Base-by-base conservation (phyloP, 2,888 invertebrate genomes). In the Drosophila percnosoma region DNA sequence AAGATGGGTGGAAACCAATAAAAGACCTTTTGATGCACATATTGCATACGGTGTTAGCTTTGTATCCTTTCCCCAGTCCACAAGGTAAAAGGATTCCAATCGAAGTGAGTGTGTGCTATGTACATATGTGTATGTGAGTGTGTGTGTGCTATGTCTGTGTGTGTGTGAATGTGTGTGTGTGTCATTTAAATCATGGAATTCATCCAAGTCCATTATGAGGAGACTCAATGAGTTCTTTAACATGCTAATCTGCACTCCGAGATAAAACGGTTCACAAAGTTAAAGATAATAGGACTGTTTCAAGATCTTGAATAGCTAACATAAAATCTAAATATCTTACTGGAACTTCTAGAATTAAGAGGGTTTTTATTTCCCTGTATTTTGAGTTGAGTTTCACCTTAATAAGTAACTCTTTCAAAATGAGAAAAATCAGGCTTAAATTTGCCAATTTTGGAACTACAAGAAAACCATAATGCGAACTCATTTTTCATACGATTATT, bases 181-280 rank as follows among this genome's bases (percentile, higher is more conserved):
- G 34, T 48, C 31, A 48, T 48, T 54, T 34, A 52, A 58, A n/a
- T 55, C 52, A 52, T 4, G 27, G n/a, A 18, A 31, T 18, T 21
- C 8, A 24, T 21, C 10, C n/a, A n/a, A 53, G 29, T 36, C 15
- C 58, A 73, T 65, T 58, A 42, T n/a, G 31, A 66, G 57, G 31
- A 29, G 29, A 38, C 64, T 65, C 54, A 45, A 74, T 55, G 71
- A 75, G 68, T 66, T 71, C 64, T 71, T 79, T 64, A 74, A 73
- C 71, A 81, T 83, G 84, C 64, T 79, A 83, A 83, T 71, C 82
- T 71, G 40, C 55, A 54, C 18, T 7, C 18, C 18, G 24, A 27
- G 3, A 24, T 4, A 15, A 18, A 36, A 3, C 18, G 24, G 24
- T n/a, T 10, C n/a, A n/a, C 11, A 21, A 21, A 0, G 1, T 42